Evolutionary conservation across 2,888 invertebrate species (phyloP).

Genomic region (Venustoraphidia nigricollis): DNA sequence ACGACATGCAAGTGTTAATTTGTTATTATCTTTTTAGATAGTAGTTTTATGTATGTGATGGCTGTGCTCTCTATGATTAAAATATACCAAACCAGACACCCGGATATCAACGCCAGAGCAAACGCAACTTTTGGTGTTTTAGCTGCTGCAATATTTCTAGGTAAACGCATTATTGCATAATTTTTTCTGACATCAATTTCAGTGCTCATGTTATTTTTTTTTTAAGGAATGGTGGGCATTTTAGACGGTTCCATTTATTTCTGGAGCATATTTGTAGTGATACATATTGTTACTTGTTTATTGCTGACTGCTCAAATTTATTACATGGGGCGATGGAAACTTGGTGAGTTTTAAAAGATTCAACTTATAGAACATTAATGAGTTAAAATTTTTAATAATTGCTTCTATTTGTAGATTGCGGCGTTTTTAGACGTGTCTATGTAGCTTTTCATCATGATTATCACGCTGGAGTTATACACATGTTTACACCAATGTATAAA

Average conservation of each 20-base stretch:
- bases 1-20: neutral
- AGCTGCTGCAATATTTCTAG: slow-evolving; percentile 58
- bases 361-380: neutral
- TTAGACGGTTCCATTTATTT: slow-evolving; percentile 46
- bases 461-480: slow-evolving; percentile 25
- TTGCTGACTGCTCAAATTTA: slow-evolving; percentile 55
- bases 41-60: slow-evolving; percentile 87
- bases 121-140: slow-evolving; percentile 64
- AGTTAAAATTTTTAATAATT: too few relatives aligned
- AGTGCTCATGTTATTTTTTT: slow-evolving; percentile 15
- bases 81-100: slow-evolving; percentile 75
- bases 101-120: slow-evolving; percentile 73
- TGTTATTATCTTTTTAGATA: slow-evolving; percentile 41
- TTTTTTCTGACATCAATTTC: neutral
- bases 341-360: slow-evolving; percentile 31
- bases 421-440: slow-evolving; percentile 18
- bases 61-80: slow-evolving; percentile 74
- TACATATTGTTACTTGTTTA: slow-evolving; percentile 50
- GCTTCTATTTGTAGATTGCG: slow-evolving; percentile 17
- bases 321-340: slow-evolving; percentile 55
- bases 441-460: slow-evolving; percentile 24
- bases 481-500: slow-evolving; percentile 29
- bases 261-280: slow-evolving; percentile 54
- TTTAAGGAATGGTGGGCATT: slow-evolving; percentile 49
- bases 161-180: slow-evolving; percentile 22